Evolutionary conservation across 2,113 vertebrate species (phyloP), one percentile per base, ranked within the genome.

Genomic region (Melospiza melodia): DNA sequence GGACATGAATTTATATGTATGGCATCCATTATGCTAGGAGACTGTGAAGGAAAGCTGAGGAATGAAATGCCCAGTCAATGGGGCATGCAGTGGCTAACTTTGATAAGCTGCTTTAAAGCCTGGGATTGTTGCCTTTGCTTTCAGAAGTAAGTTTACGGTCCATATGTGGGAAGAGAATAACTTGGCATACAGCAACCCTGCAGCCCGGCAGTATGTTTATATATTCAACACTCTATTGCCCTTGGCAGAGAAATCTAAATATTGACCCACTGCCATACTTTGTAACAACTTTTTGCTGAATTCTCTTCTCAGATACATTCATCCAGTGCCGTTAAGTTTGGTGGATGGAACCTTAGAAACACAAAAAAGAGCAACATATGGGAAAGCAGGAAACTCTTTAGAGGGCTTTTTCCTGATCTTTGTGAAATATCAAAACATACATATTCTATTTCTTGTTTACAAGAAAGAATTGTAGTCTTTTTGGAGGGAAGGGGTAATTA

Each of bases 221-320:
- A 58, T 68, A 71, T 71, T 83, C 52, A 90, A 59, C 35, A 58
- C 31, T 16, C 44, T 86, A 52, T 78, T 94, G 73, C 46, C 69
- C 44, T 96, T 96, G 94, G 81, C 91, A 92, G 44, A 75, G 35
- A 91, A 91, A 14, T 33, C 55, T 81, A 85, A 83, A 83, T 93
- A 66, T 52, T 94, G 82, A 96, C 48, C 76, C 30, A 35, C 61
- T 84, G 65, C 76, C 27, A 35, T 90, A 61, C 48, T 84, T 90
- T 51, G 22, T 88, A 80, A 71, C 13, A 5, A 71, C 22, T 61
- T 35, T 66, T 76, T 78, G 79, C 30, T 8, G 24, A 59, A 65
- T 84, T 86, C 57, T 71, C 25, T 54, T 67, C 43, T 76, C 19
- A 5, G 39, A 27, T 84, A 37, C 0, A 0, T 77, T 91, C 16